Evolutionary conservation across 2,888 invertebrate genomes (phyloP), one percentile per base, ranked within the genome.

Genomic region (Philhelius pedissequus): DNA sequence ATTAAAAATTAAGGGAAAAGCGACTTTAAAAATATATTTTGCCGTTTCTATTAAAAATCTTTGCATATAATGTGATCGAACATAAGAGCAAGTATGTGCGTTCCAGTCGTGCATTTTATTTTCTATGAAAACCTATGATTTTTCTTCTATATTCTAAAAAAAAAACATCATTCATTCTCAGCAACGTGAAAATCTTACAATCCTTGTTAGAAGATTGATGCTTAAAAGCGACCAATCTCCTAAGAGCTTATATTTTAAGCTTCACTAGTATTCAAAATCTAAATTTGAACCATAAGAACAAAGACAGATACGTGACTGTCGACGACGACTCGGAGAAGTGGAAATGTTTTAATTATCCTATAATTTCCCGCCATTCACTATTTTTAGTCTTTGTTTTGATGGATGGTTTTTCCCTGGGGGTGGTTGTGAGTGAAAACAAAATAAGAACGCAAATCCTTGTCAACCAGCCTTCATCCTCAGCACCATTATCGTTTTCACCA

Each of bases 401-500:
- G n/a, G 8, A 48, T n/a, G 18, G 25, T 38, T 64, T 64, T 54
- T 38, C 62, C 71, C 20, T 35, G 38, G 18, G 11, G 38, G 52
- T 48, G 38, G 32, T 35, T 48, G 32, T 40, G 11, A 40, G 22
- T n/a, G 15, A 6, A 56, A 20, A 66, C 25, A 40, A 35, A 20
- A 7, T 30, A 18, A 48, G 18, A 69, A 48, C 20, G 13, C 5
- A 15, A 35, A 54, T 25, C 25, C 38, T 15, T 13, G 15, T 58
- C 52, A 32, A 50, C 18, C 73, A 25, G 43, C 66, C 64, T 43
- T 62, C 52, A 74, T 79, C 69, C 40, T 30, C 66, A 73, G 50
- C 6, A 58, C 64, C 40, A 81, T 81, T 81, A 81, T 81, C 70
- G 66, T 68, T 38, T 30, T 71, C 82, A 82, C 77, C 77, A 81